These are phyloP conservation scores for Caenorhabditis sp. DNA, from an alignment of 2,888 invertebrate species.

Conservation along the genomic window DNA sequence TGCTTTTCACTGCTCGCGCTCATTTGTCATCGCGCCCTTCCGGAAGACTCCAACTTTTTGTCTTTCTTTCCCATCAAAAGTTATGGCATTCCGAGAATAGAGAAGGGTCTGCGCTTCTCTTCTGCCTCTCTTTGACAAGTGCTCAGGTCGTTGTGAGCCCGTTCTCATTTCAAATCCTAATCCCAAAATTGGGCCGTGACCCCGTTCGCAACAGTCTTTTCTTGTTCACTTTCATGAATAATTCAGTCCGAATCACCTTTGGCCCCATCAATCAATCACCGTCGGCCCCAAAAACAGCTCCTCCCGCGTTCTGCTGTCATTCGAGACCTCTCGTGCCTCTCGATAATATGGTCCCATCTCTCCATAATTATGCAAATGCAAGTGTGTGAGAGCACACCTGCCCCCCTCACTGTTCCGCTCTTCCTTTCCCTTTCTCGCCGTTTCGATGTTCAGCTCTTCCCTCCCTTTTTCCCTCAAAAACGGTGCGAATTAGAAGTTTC, in stretches of 20 bases:
- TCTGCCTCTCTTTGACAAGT: no score
- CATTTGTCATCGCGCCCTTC: constrained; percentile 31
- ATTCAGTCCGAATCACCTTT: constrained; percentile 33
- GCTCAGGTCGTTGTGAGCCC: no score
- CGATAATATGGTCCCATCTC: constrained; percentile 43
- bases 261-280: constrained; percentile 43
- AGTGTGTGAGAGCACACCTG: constrained; percentile 48
- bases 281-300: constrained; percentile 23
- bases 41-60: constrained; percentile 25
- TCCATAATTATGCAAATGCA: constrained; percentile 54
- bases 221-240: constrained; percentile 28
- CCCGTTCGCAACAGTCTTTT: no score
- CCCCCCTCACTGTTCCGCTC: background rate
- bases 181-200: no score
- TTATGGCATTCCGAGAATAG: constrained; percentile 5
- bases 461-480: constrained; percentile 7
- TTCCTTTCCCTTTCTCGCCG: constrained; percentile 4
- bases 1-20: constrained; percentile 28
- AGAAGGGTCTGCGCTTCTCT: no score
- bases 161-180: no score
- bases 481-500: constrained; percentile 16
- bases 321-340: constrained; percentile 8
- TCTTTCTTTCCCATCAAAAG: no score
- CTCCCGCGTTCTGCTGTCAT: constrained; percentile 16
- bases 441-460: background rate